These are phyloP conservation scores for Tethea ocularis DNA, from an alignment of 2,888 invertebrate genomes.

Conservation along the genomic window DNA sequence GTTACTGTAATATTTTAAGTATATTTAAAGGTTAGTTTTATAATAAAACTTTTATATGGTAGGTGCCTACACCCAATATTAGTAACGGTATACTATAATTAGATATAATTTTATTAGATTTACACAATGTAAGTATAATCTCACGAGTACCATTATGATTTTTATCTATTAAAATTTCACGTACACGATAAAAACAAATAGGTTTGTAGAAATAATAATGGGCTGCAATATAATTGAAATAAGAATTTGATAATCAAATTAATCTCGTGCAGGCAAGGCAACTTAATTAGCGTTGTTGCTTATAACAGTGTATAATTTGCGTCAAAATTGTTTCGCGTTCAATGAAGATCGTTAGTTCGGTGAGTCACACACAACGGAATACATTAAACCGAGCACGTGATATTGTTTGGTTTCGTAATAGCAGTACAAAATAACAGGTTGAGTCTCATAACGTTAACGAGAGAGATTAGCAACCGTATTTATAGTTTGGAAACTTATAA, in stretches of 20 bases:
- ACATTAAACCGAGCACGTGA: conserved; percentile 64
- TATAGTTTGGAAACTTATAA: conserved; percentile 31
- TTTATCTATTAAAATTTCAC: conserved; percentile 34
- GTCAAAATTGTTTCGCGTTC: conserved; percentile 77
- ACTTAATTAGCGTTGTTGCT: conserved; percentile 75
- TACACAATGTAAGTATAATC: conserved; percentile 27
- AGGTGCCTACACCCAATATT: no score
- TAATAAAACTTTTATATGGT: no score
- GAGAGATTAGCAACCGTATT: conserved; percentile 59
- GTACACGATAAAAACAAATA: conserved; percentile 59
- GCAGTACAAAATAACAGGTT: conserved; percentile 72
- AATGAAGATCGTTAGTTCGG: conserved; percentile 68
- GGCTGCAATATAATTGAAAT: conserved; percentile 75
- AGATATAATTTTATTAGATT: conserved; percentile 16
- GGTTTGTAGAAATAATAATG: conserved; percentile 64
- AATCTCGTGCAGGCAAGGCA: conserved; percentile 73
- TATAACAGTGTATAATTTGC: conserved; percentile 78
- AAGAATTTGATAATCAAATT: conserved; percentile 78
- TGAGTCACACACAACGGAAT: conserved; percentile 53
- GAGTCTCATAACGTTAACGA: conserved; percentile 64
- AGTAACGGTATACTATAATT: neutral
- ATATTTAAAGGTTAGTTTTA: no score
- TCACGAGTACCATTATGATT: conserved; percentile 32
- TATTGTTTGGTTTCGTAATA: conserved; percentile 79
- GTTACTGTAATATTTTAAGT: no score